Conservation (phyloP, 1,140 invertebrate genomes). For the Maconellicoccus hirsutus region DNA sequence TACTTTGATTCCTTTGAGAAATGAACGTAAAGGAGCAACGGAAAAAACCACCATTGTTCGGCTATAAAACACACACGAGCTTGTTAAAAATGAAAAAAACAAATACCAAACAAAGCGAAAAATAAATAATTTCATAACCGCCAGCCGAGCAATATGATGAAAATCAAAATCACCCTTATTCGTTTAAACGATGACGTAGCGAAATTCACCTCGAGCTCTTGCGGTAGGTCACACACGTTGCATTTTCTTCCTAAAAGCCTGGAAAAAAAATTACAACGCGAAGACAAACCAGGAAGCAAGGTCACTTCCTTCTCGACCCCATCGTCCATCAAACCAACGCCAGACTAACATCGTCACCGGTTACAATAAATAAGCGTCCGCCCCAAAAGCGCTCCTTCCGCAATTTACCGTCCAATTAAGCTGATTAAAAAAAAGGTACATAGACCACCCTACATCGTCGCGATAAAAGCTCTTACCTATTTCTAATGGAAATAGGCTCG, state of each 20-base stretch:
- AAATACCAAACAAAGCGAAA: background rate
- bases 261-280: background rate
- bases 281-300: background rate
- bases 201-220: too few relatives aligned
- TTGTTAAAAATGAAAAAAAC: background rate
- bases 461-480: too few relatives aligned
- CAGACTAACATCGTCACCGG: background rate
- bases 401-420: slow-evolving; percentile 3
- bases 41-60: background rate
- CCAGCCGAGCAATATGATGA: too few relatives aligned
- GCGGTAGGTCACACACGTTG: background rate
- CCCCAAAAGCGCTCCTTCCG: background rate
- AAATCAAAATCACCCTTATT: too few relatives aligned
- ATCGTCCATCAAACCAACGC: background rate
- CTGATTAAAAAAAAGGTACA: background rate
- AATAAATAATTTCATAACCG: background rate
- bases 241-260: background rate
- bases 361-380: background rate
- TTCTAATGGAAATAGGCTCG: too few relatives aligned
- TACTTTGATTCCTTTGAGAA: background rate
- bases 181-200: too few relatives aligned
- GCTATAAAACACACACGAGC: background rate
- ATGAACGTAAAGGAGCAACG: background rate
- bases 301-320: background rate
- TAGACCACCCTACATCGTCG: too few relatives aligned